These are phyloP conservation scores for Dicyrtomina minuta DNA, from an alignment of 2,888 invertebrate species.

Conservation along the genomic window DNA sequence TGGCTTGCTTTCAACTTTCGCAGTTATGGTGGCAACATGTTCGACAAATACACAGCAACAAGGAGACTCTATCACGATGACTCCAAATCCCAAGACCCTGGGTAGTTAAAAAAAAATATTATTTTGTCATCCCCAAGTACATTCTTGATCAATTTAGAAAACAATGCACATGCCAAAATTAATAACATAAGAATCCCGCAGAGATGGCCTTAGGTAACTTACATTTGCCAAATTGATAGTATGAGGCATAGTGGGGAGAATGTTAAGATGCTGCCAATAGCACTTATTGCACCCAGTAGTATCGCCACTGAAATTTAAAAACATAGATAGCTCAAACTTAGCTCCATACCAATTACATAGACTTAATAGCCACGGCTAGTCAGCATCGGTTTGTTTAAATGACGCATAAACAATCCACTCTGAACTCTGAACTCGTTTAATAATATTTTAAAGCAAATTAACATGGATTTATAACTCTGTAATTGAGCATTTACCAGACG, in stretches of 20 bases:
- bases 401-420: not conserved
- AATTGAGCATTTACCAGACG: too few species aligned
- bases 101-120: conserved; percentile 42
- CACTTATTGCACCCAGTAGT: conserved; percentile 75
- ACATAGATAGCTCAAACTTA: not conserved
- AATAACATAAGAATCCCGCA: too few species aligned
- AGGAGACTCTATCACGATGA: conserved; percentile 89
- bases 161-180: too few species aligned
- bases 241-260: conserved; percentile 69
- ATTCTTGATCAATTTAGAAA: too few species aligned
- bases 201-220: too few species aligned
- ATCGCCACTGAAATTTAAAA: conserved; percentile 72
- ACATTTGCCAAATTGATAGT: conserved; percentile 81
- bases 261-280: conserved; percentile 60
- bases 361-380: too few species aligned
- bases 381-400: too few species aligned
- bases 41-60: conserved; percentile 97
- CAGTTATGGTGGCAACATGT: conserved; percentile 75
- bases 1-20: conserved; percentile 76
- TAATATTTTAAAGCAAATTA: not conserved
- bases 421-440: not conserved
- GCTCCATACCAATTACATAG: not conserved
- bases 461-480: too few species aligned
- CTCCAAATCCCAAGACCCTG: conserved; percentile 78
- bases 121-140: too few species aligned